A percentile compares a stretch with the other conserved stretches of the same genome.
These are phyloP conservation scores for Propithecus coquereli DNA, from an alignment of 2,113 vertebrate species.

Conservation along the genomic window DNA sequence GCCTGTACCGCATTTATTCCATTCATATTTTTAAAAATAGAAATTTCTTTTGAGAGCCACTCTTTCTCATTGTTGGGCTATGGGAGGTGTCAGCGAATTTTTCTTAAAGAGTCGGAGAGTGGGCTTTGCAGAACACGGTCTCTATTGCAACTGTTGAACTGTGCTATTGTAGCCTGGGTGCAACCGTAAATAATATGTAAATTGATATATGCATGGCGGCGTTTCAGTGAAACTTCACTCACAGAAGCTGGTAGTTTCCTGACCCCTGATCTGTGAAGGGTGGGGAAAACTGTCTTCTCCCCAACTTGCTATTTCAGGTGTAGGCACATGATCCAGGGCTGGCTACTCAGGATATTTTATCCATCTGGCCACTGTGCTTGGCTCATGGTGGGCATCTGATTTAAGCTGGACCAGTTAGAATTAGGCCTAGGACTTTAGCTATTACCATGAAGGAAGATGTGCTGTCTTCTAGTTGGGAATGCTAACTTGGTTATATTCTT, in stretches of 20 bases:
- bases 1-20: not conserved
- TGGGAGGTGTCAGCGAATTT: not conserved
- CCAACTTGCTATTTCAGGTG: not conserved
- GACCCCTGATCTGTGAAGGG: not conserved
- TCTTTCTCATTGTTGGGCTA: not conserved
- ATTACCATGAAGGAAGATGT: not conserved
- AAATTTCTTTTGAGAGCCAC: not conserved
- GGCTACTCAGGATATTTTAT: not conserved
- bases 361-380: not conserved
- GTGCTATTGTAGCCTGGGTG: not conserved
- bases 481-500: not conserved
- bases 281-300: not conserved
- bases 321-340: not conserved
- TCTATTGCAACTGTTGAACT: not conserved
- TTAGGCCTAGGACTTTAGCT: not conserved
- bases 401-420: not conserved
- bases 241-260: not conserved
- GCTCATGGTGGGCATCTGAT: not conserved
- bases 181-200: not conserved
- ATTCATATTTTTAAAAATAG: not conserved
- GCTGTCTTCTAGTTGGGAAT: not conserved
- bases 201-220: not conserved
- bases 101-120: not conserved
- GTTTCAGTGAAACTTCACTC: not conserved
- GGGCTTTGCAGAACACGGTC: not conserved